Base-by-base conservation (phyloP, 2,797 vertebrate species). In the Toxotes lorentzi region DNA sequence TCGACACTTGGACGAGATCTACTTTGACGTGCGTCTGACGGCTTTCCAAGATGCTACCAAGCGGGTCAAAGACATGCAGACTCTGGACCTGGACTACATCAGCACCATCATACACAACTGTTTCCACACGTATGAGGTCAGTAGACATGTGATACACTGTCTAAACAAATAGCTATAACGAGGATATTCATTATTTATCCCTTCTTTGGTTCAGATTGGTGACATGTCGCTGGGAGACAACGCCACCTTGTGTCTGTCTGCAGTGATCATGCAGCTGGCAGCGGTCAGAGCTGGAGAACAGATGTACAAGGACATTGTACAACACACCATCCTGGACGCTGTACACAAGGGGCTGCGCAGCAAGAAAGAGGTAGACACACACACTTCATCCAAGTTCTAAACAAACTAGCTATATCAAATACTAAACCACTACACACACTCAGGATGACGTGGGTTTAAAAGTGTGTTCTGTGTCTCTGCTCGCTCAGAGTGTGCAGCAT, bases 221-320 rank as follows among this genome's bases (percentile, higher is more conserved):
- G 98, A 99, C 89, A 99, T 99, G 98, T 97, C 98, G 38, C 89
- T 99, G 76, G 96, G 96, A 81, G 98, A 99, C 94, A 97, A 95
- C 0, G 97, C 97, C 92, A 96, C 95, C 87, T 69, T 98, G 86
- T 99, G 97, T 88, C 86, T 99, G 86, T 96, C 93, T 41, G 93
- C 93, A 2, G 79, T 99, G n/a, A 95, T 99, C 79, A 85, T 69
- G 4, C 96, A 93, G 69, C 85, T 99, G 77, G 94, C 94, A 19
- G 92, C 87, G 38, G 83, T 97, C 0, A 80, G 91, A 0, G 78
- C 94, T 23, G 95, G 94, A 1, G 96, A 96, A 48, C 94, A 94
- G 7, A 91, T 96, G 19, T 99, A 96, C 83, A 96, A 87, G 74
- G 96, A 98, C 66, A 53, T 99, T 19, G 92, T 99, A 5, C 96